These are phyloP conservation scores for Nyctalus aviator DNA, from an alignment of 2,797 vertebrate genomes.

Conservation along the genomic window DNA sequence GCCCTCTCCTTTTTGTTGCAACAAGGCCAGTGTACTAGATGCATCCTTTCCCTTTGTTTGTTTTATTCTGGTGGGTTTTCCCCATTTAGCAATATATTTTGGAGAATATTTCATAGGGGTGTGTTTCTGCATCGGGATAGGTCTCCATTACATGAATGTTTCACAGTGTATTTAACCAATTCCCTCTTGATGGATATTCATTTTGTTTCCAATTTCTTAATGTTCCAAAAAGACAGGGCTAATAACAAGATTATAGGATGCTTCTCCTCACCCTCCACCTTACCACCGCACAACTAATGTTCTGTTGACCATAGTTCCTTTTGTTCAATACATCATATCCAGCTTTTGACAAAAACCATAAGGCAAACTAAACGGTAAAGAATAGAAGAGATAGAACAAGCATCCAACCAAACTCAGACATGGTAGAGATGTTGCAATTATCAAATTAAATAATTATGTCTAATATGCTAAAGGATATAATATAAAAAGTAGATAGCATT, in stretches of 20 bases:
- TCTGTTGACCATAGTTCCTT: neutral
- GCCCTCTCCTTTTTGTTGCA: neutral
- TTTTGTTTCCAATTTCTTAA: neutral
- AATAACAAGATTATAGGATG: neutral
- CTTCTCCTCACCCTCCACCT: neutral
- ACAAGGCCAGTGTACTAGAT: neutral
- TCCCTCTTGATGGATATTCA: neutral
- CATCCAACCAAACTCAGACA: neutral
- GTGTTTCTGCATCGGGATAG: neutral
- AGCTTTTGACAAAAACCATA: neutral
- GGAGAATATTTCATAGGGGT: neutral
- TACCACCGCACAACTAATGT: neutral
- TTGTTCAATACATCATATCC: neutral
- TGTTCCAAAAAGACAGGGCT: slow-evolving; percentile 6
- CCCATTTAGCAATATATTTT: neutral
- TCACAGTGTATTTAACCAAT: neutral
- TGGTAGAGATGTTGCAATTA: neutral
- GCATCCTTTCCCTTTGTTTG: neutral
- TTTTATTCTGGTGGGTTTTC: neutral
- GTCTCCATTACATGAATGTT: neutral
- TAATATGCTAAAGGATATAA: neutral
- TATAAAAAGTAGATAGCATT: neutral
- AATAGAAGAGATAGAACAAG: neutral
- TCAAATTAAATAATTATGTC: slow-evolving; percentile 23
- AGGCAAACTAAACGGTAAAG: neutral